These are phyloP conservation scores for Montipora foliosa DNA, from an alignment of 64 coral and sea anemone species.

Conservation along the genomic window DNA sequence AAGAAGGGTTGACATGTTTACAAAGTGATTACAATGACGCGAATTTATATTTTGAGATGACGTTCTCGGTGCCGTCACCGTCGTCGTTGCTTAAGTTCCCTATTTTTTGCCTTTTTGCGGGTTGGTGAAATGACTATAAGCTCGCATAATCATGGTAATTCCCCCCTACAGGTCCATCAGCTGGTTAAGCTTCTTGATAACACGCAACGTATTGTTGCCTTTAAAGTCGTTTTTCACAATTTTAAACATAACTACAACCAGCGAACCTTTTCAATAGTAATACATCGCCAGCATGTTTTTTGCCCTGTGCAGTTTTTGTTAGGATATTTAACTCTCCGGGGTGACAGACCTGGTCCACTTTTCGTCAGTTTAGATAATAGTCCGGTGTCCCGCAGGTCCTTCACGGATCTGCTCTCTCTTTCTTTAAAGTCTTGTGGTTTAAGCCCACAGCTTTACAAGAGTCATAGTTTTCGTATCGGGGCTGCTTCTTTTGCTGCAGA, in stretches of 20 bases:
- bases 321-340: constrained; percentile 46
- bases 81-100: too few species aligned
- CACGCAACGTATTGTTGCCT: background rate
- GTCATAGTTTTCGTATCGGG: constrained; percentile 62
- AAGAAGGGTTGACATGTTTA: too few species aligned
- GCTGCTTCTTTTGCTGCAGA: constrained; percentile 20
- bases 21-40: too few species aligned
- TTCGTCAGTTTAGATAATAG: background rate
- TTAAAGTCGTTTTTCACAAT: background rate
- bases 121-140: constrained; percentile 62
- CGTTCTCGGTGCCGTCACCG: too few species aligned
- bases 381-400: constrained; percentile 8
- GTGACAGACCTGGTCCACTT: background rate
- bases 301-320: constrained; percentile 59
- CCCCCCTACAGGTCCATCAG: background rate
- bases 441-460: constrained; percentile 37
- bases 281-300: background rate
- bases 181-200: background rate
- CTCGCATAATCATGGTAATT: background rate
- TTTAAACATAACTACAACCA: too few species aligned
- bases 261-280: constrained; percentile 5
- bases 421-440: constrained; percentile 28
- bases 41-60: too few species aligned
- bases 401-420: background rate
- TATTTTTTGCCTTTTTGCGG: constrained; percentile 54